A percentile compares a stretch with the other conserved stretches of the same genome.
phyloP scores from a whole-genome alignment of 2,113 vertebrate species.

The Dolichotis patagonum region DNA sequence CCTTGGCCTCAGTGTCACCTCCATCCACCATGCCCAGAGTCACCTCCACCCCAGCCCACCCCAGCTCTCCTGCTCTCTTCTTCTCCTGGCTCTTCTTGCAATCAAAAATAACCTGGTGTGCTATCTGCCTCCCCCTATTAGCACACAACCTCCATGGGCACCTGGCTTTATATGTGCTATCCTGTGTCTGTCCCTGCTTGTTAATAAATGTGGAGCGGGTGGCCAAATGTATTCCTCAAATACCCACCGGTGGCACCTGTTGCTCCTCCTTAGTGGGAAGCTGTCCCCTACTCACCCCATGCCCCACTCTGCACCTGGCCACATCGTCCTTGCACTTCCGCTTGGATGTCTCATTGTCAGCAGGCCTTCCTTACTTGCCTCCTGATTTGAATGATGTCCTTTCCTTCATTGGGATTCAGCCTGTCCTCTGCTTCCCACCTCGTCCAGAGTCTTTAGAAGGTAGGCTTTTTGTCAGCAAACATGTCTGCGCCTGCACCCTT shows the following conservation, averaged over 20 bases:
- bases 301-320: accelerated
- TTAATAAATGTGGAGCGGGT: accelerated
- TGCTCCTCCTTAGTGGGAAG: background rate
- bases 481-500: background rate
- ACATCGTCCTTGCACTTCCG: background rate
- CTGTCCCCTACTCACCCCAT: background rate
- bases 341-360: background rate
- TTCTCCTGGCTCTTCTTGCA: background rate
- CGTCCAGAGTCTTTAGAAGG: background rate
- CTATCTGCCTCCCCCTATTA: background rate
- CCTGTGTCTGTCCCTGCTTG: background rate
- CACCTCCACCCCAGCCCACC: background rate
- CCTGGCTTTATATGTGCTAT: background rate
- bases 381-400: no score
- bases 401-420: background rate
- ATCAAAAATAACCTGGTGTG: background rate
- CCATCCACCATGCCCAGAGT: background rate
- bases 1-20: background rate
- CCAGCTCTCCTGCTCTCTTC: background rate
- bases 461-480: background rate
- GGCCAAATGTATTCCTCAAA: accelerated
- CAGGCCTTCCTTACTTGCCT: background rate
- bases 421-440: background rate
- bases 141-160: background rate
- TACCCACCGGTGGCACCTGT: accelerated